Base-by-base conservation (phyloP, 1,140 invertebrate genomes). In the Whitmania pigra region DNA sequence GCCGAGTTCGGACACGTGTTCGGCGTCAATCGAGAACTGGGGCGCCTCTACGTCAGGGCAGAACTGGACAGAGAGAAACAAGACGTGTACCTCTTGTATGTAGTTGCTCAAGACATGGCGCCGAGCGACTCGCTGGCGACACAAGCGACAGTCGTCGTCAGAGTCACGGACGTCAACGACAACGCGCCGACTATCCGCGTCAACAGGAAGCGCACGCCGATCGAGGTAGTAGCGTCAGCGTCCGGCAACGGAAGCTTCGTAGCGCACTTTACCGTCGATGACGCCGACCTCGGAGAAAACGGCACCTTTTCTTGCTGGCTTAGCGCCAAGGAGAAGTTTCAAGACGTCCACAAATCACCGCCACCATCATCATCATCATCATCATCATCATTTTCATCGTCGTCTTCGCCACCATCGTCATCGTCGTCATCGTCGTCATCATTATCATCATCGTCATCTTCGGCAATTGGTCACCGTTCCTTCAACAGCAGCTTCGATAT, bases 111-210 rank as follows among this genome's bases (percentile, higher is more conserved):
- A 36, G 70, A 74, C 40, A 27, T n/a, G 18, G 73, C 69, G 20
- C 25, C 57, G 5, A 36, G n/a, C 6, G 69, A 72, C 18, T 36
- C 20, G 20, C 31, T 71, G 60, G 22, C 60, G 40, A 36, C 53
- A 27, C 66, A 60, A 7, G 73, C 66, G 17, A 54, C 25, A n/a
- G 66, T 74, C 27, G 22, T 67, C n/a, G 66, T 74, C 11, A 31
- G 68, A 43, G 70, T 74, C 4, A 22, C n/a, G 29, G 73, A 74
- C 40, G 73, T 74, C 43, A 74, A 74, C 49, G 73, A 74, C 73
- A 72, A 72, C 69, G 49, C 31, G 43, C 73, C 73, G 31, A 54
- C 17, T 18, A 72, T 74, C 20, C 29, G 53, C 7, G 31, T 74
- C 22, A 69, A 71, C 54, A 0, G 29, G 17, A 40, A 72, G 43